A percentile compares a stretch with the other conserved stretches of the same genome.
phyloP scores from a whole-genome alignment of 2,888 invertebrate genomes.

The Rhagophthalmus giganteus region DNA sequence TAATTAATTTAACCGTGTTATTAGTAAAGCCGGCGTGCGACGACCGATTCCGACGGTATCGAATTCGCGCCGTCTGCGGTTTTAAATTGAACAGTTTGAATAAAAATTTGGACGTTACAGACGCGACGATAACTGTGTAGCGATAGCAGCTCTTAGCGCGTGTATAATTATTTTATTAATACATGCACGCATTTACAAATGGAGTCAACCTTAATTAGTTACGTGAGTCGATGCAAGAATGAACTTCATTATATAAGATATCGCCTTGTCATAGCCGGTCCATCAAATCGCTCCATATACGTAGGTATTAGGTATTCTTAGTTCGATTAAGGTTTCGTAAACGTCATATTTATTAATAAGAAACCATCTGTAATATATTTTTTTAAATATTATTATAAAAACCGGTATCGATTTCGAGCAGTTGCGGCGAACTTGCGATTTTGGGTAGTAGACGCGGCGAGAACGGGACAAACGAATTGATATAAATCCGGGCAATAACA shows the following conservation, averaged over 20 bases:
- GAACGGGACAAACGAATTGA: too few relatives aligned
- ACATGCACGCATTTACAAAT: slow-evolving; percentile 37
- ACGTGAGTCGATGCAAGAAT: slow-evolving; percentile 47
- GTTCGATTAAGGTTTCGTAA: slow-evolving; percentile 43
- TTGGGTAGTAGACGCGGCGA: too few relatives aligned
- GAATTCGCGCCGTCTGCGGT: too few relatives aligned
- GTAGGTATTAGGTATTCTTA: too few relatives aligned
- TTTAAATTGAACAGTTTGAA: background rate
- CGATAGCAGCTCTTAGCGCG: slow-evolving; percentile 36
- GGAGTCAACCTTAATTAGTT: slow-evolving; percentile 45
- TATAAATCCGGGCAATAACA: too few relatives aligned
- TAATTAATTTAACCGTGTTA: slow-evolving; percentile 9
- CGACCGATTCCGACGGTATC: slow-evolving; percentile 2
- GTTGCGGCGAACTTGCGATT: too few relatives aligned
- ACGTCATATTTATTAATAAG: slow-evolving; percentile 31
- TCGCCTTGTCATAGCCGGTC: slow-evolving; percentile 42
- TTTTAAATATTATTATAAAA: too few relatives aligned
- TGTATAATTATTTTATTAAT: slow-evolving; percentile 46
- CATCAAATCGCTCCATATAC: slow-evolving; percentile 34
- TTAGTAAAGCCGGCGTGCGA: slow-evolving; percentile 1
- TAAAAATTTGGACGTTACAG: slow-evolving; percentile 1
- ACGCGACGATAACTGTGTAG: background rate
- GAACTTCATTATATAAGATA: slow-evolving; percentile 44
- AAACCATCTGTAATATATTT: too few relatives aligned
- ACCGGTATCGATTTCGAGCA: too few relatives aligned